A percentile compares a stretch with the other conserved stretches of the same genome.
phyloP scores from a whole-genome alignment of 1,140 invertebrate species.

The Drosophila littoralis region DNA sequence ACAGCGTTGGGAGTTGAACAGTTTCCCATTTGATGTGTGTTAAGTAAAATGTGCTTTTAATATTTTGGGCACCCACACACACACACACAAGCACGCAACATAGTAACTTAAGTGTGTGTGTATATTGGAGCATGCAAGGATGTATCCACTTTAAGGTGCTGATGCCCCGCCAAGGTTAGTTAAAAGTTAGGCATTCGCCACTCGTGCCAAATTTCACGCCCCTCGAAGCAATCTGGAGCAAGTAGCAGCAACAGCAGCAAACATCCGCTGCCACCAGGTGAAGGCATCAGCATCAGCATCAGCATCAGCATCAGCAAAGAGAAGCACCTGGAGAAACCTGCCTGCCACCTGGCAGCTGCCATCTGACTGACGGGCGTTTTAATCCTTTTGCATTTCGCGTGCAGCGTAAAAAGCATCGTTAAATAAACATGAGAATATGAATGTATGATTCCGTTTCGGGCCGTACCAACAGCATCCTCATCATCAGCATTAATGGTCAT shows the following conservation, averaged over 20 bases:
- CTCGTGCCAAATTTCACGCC: constrained; percentile 76
- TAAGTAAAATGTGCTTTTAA: constrained; percentile 61
- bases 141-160: constrained; percentile 45
- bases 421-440: constrained; percentile 81
- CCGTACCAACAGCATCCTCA: constrained; percentile 5
- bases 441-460: constrained; percentile 64
- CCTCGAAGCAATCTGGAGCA: constrained; percentile 47
- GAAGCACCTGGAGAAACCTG: constrained; percentile 7
- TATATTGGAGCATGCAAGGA: constrained; percentile 1
- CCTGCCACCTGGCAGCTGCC: constrained; percentile 14
- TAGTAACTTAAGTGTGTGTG: background rate
- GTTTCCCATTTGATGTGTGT: constrained; percentile 60
- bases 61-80: constrained; percentile 36
- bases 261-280: background rate
- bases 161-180: constrained; percentile 60
- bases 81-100: constrained; percentile 8
- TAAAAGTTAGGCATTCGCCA: constrained; percentile 62
- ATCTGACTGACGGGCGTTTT: constrained; percentile 45
- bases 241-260: constrained; percentile 2
- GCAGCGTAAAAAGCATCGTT: constrained; percentile 79
- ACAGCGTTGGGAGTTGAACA: constrained; percentile 27
- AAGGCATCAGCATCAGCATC: constrained; percentile 10
- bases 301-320: background rate
- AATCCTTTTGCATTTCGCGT: constrained; percentile 76
- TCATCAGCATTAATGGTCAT: constrained; percentile 46